phyloP scores from a whole-genome alignment of 2,888 invertebrate species.

The Blera fallax region DNA sequence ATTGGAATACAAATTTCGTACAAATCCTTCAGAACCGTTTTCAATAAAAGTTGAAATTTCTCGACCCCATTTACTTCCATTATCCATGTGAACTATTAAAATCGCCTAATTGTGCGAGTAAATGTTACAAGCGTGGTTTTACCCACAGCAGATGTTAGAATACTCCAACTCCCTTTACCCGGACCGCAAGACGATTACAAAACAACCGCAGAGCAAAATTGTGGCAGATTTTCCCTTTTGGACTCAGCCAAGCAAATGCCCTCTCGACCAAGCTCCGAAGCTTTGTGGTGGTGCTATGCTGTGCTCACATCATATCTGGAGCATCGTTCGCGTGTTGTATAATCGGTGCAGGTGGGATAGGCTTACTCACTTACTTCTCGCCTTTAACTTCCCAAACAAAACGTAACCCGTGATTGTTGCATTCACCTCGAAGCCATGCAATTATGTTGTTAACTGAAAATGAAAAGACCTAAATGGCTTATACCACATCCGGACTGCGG shows the following conservation, averaged over 20 bases:
- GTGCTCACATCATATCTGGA: constrained; percentile 54
- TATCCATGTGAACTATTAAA: background rate
- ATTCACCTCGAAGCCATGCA: constrained; percentile 61
- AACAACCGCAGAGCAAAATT: constrained; percentile 36
- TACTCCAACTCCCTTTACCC: background rate
- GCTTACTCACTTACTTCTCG: constrained; percentile 22
- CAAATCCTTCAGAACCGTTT: no score
- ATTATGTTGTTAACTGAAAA: constrained; percentile 71
- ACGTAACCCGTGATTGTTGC: constrained; percentile 50
- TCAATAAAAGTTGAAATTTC: no score
- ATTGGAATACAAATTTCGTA: no score
- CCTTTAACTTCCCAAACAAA: constrained; percentile 28
- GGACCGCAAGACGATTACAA: constrained; percentile 41
- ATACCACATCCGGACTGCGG: constrained; percentile 63
- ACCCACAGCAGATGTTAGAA: constrained; percentile 30
- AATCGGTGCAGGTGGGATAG: constrained; percentile 56
- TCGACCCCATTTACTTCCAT: background rate
- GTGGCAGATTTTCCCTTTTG: constrained; percentile 49
- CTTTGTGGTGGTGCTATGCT: constrained; percentile 1
- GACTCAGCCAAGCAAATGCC: constrained; percentile 44
- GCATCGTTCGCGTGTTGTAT: constrained; percentile 67
- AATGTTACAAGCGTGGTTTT: background rate
- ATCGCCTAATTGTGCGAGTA: background rate
- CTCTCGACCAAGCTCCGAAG: background rate
- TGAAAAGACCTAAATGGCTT: constrained; percentile 60